A percentile compares a stretch with the other conserved stretches of the same genome.
phyloP scores from a whole-genome alignment of 2,113 vertebrate species.

The Pleuronectes platessa region DNA sequence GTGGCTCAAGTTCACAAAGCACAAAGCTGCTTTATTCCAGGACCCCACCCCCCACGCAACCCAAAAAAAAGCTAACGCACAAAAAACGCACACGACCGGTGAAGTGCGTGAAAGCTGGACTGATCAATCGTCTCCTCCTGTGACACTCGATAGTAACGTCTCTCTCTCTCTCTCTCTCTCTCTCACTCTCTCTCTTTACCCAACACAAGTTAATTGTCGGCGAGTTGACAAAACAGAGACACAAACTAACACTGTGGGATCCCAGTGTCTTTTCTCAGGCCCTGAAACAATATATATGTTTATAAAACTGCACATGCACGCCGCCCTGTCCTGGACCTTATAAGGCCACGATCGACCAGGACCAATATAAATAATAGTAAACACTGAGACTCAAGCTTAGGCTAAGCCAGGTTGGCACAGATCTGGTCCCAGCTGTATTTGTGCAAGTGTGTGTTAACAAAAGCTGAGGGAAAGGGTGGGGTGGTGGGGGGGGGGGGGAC shows the following conservation, averaged over 20 bases:
- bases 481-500: not conserved
- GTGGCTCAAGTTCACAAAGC: slow-evolving; percentile 72
- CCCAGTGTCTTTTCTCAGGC: slow-evolving; percentile 3
- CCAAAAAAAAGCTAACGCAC: slow-evolving; percentile 35
- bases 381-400: slow-evolving; percentile 28
- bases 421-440: slow-evolving; percentile 33
- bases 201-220: slow-evolving; percentile 12
- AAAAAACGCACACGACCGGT: not conserved
- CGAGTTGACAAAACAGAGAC: slow-evolving; percentile 23
- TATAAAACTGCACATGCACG: not conserved
- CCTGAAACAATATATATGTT: not conserved
- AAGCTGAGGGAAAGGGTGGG: not conserved
- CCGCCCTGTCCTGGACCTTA: slow-evolving; percentile 11
- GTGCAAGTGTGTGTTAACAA: not conserved
- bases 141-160: not conserved
- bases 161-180: too few species aligned
- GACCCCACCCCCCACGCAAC: slow-evolving; percentile 41
- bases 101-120: slow-evolving; percentile 20
- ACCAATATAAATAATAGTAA: slow-evolving; percentile 46
- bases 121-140: slow-evolving; percentile 8
- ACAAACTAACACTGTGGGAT: not conserved
- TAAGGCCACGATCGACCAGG: slow-evolving; percentile 5
- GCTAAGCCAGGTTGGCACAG: slow-evolving; percentile 47
- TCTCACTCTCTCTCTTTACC: too few species aligned
- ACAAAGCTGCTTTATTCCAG: slow-evolving; percentile 79